These are phyloP conservation scores for Engraulis encrasicolus DNA, from an alignment of 2,113 vertebrate species.

Conservation along the genomic window DNA sequence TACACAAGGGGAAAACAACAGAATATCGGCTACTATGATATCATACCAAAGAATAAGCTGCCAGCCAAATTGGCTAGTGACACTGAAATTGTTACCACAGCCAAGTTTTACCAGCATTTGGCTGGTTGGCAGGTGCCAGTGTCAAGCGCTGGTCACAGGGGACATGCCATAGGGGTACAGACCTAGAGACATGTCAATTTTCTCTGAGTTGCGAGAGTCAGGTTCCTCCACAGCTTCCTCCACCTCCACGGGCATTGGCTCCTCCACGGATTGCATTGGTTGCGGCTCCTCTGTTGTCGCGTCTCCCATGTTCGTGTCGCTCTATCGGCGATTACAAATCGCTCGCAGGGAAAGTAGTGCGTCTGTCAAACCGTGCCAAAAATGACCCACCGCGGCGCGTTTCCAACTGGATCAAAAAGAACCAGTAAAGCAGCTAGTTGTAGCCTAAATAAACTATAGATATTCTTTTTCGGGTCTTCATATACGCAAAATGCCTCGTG, in stretches of 20 bases:
- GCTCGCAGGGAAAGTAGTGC: not conserved
- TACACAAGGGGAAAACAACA: too few species aligned
- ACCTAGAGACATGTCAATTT: conserved; percentile 66
- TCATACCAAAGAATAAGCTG: too few species aligned
- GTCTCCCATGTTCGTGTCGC: conserved; percentile 52
- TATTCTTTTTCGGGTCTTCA: not conserved
- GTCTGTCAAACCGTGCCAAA: not conserved
- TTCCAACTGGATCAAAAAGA: not conserved
- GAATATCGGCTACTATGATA: too few species aligned
- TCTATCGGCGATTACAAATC: not conserved
- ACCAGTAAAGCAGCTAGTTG: not conserved
- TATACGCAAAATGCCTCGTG: not conserved
- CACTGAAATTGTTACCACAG: too few species aligned
- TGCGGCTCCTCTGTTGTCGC: conserved; percentile 44
- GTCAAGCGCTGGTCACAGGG: too few species aligned
- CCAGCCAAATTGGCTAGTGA: too few species aligned
- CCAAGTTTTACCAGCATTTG: too few species aligned
- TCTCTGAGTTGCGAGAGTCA: conserved; percentile 43
- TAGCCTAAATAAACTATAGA: not conserved
- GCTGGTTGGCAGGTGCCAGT: not conserved
- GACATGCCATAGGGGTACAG: conserved; percentile 37
- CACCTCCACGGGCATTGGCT: too few species aligned
- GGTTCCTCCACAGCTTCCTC: conserved; percentile 32
- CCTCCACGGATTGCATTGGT: too few species aligned
- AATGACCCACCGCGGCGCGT: not conserved